Base-by-base conservation (phyloP, 1,140 invertebrate genomes). In the Trichonephila clavata region DNA sequence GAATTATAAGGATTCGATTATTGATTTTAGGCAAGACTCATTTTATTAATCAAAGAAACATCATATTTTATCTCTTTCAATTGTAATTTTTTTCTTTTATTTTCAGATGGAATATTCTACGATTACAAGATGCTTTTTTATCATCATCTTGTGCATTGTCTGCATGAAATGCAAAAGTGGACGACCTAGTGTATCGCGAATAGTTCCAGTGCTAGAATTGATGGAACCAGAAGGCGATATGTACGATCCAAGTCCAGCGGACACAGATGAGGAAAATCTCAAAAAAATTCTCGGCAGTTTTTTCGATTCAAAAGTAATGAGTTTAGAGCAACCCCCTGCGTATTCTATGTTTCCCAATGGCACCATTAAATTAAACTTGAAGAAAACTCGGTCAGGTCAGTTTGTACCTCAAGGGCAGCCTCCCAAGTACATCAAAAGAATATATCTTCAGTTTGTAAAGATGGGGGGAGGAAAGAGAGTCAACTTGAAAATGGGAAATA, bases 301-400 rank as follows among this genome's bases (percentile, higher is more conserved):
- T 81, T 96, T 96, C 94, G 96, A 97, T 93, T 94, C 95, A 2
- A 94, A 95, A n/a, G 96, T 96, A 94, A 96, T 97, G 96, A 96
- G 96, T 68, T 94, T 96, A 20, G 94, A 94, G 7, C 94, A 94
- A 68, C 96, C 96, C 0, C 59, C 80, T n/a, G 93, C 83, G 24
- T 43, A 61, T n/a, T 16, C 32, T 10, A 10, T 81, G 18, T 59
- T 90, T 65, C 95, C 96, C 5, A 96, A 96, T 93, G 95, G 95
- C 89, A 96, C 95, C 60, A 94, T 95, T 21, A 95, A 95, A 83
- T 96, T 96, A 94, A 94, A 95, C 18, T 95, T 95, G 93, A 95
- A 95, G 90, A 95, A 96, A 65, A 95, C 95, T 27, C 92, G 94
- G n/a, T 94, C 95, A 13, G 96, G 96, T 7, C 93, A 96, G 24